phyloP scores from a whole-genome alignment of 1,140 invertebrate genomes.

The Varroa destructor region DNA sequence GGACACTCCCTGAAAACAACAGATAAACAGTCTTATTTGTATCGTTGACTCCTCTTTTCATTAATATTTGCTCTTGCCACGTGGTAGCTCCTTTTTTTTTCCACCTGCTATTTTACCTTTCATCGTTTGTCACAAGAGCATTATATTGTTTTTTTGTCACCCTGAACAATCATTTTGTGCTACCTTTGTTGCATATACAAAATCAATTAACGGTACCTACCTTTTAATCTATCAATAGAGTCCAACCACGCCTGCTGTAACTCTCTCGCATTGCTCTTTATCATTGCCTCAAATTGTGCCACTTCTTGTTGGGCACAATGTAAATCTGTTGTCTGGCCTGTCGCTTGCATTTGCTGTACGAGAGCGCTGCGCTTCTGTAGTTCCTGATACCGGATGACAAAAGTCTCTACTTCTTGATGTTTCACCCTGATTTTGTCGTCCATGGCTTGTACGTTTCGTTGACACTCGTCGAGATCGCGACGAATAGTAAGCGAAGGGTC shows the following conservation, averaged over 20 bases:
- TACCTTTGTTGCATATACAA: too few species aligned
- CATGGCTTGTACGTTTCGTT: slow-evolving; percentile 52
- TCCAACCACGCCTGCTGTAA: slow-evolving; percentile 38
- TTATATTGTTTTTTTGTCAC: too few species aligned
- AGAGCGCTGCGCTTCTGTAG: slow-evolving; percentile 60
- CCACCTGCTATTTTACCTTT: too few species aligned
- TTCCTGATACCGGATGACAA: slow-evolving; percentile 68
- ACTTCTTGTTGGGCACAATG: too few species aligned
- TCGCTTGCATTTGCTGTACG: not conserved
- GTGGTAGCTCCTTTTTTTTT: too few species aligned
- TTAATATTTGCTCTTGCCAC: too few species aligned
- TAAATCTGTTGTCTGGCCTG: slow-evolving; percentile 11
- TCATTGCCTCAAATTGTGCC: too few species aligned
- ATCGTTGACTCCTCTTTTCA: too few species aligned
- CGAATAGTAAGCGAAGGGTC: slow-evolving; percentile 40
- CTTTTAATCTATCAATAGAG: slow-evolving; percentile 54
- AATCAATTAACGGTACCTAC: slow-evolving; percentile 47
- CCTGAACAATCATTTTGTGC: too few species aligned
- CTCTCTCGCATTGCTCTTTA: too few species aligned
- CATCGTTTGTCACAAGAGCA: too few species aligned
- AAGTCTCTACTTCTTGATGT: slow-evolving; percentile 65
- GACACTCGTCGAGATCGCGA: slow-evolving; percentile 50
- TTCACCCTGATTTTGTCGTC: slow-evolving; percentile 54
- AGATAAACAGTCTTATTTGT: not conserved
- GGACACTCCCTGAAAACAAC: not conserved